phyloP scores from a whole-genome alignment of 2,797 vertebrate genomes.

The Calcarius lapponicus region DNA sequence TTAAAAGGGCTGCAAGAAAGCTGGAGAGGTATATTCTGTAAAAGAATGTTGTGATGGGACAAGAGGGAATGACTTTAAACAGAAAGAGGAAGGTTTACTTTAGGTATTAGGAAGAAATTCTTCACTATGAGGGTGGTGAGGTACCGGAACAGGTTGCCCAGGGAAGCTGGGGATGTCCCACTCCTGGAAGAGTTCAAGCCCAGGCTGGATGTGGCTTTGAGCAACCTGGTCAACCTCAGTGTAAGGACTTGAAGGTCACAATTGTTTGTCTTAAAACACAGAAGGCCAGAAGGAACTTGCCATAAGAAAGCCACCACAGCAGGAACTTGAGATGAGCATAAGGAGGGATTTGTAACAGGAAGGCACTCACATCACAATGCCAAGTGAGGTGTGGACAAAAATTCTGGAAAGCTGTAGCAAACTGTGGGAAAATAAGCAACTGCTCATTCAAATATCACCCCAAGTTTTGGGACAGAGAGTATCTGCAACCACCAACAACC shows the following conservation, averaged over 20 bases:
- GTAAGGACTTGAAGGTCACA: background rate
- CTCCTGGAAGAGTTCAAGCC: background rate
- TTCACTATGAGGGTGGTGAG: background rate
- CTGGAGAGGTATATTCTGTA: background rate
- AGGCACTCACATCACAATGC: background rate
- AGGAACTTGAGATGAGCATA: background rate
- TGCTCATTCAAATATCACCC: no score
- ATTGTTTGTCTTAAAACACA: background rate
- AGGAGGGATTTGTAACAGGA: background rate
- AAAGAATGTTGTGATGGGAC: background rate
- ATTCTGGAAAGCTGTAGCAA: background rate
- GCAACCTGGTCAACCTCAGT: background rate
- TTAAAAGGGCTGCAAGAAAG: background rate
- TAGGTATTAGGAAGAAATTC: background rate
- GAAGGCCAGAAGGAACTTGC: background rate
- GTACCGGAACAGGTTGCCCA: accelerated
- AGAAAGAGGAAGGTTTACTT: background rate
- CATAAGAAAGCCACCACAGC: background rate
- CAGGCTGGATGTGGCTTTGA: background rate
- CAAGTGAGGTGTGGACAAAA: background rate
- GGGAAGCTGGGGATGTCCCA: background rate
- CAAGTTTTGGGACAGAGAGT: background rate
- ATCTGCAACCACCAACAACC: no score
- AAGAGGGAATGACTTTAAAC: background rate
- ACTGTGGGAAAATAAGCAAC: background rate